Conservation (phyloP, 1,140 invertebrate genomes). For the Drosophila cardini region DNA sequence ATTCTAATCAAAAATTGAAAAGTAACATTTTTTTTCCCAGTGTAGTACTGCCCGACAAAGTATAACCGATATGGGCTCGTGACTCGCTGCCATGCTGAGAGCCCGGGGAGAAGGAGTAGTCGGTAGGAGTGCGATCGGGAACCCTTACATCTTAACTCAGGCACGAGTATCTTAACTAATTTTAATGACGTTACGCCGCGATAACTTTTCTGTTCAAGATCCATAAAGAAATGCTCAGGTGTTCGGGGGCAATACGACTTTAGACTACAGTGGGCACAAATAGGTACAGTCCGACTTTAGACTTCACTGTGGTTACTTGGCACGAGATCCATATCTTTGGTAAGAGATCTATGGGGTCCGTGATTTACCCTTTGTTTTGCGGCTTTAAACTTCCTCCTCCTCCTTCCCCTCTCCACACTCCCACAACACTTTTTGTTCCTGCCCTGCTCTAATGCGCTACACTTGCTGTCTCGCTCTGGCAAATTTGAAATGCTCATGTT, state of each 20-base stretch:
- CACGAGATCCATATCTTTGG: constrained; percentile 65
- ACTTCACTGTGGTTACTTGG: constrained; percentile 65
- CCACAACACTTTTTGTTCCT: neutral
- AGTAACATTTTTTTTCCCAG: too few relatives aligned
- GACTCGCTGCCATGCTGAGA: constrained; percentile 28
- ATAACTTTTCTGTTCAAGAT: constrained; percentile 82
- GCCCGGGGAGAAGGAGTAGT: constrained; percentile 5
- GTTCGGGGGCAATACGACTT: constrained; percentile 41
- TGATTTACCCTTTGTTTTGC: constrained; percentile 73
- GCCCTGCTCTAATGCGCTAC: constrained; percentile 4
- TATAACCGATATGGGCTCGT: constrained; percentile 47
- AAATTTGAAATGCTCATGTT: constrained; percentile 54
- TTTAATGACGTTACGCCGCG: constrained; percentile 84
- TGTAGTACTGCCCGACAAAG: constrained; percentile 30
- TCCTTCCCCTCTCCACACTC: too few relatives aligned
- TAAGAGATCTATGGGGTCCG: constrained; percentile 46
- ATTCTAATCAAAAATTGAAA: too few relatives aligned
- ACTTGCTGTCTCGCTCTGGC: constrained; percentile 23
- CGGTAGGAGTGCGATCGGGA: constrained; percentile 7
- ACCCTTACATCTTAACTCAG: constrained; percentile 64
- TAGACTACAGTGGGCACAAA: neutral
- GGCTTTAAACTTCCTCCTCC: constrained; percentile 36
- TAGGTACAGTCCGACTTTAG: constrained; percentile 42
- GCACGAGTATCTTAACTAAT: constrained; percentile 63
- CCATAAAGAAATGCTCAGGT: constrained; percentile 83